These are phyloP conservation scores for Chunga burmeisteri DNA, from an alignment of 2,113 vertebrate genomes.

Conservation along the genomic window DNA sequence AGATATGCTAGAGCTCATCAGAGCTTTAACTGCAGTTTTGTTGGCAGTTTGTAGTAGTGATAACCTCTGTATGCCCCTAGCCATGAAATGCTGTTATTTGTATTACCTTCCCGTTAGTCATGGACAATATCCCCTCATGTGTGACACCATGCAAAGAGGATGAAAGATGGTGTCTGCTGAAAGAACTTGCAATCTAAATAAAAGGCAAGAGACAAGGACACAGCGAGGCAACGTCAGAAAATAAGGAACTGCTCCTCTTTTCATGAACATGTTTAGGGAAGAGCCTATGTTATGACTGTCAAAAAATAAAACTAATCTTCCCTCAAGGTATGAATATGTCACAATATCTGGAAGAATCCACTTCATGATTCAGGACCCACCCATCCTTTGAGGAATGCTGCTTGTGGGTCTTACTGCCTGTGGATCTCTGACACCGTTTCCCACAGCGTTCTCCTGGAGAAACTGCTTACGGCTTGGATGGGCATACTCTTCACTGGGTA, in stretches of 20 bases:
- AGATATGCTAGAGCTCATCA: neutral
- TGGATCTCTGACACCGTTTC: too few relatives aligned
- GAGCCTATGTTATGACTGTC: neutral
- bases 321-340: slow-evolving; percentile 13
- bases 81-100: neutral
- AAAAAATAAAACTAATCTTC: neutral
- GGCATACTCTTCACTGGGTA: too few relatives aligned
- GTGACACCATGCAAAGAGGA: neutral
- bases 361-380: neutral
- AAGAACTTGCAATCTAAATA: neutral
- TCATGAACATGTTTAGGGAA: neutral
- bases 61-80: neutral
- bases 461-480: too few relatives aligned
- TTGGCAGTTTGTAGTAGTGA: neutral
- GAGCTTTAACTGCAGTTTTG: neutral
- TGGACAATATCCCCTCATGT: neutral
- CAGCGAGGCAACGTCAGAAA: neutral
- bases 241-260: neutral
- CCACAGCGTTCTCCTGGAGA: too few relatives aligned
- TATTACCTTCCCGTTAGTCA: neutral
- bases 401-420: neutral
- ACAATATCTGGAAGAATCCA: neutral
- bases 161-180: neutral
- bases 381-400: slow-evolving; percentile 6
- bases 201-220: neutral